Evolutionary conservation across 2,888 invertebrate genomes (phyloP).

Genomic region (Xestia ashworthii): DNA sequence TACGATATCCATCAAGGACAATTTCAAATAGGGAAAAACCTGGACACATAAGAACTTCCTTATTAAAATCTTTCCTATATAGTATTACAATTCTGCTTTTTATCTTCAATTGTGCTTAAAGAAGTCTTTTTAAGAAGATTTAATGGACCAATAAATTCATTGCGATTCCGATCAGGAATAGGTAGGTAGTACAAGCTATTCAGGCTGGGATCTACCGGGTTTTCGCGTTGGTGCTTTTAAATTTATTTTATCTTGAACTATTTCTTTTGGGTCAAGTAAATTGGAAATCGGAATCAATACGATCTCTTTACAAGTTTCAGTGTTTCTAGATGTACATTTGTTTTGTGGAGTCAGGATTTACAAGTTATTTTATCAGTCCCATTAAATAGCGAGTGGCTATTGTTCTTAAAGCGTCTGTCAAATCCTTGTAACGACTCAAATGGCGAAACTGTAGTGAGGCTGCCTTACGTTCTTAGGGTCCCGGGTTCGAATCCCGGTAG

Average conservation of each 20-base stretch:
- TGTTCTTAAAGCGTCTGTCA: background rate
- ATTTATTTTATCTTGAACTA: conserved; percentile 21
- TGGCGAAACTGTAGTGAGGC: too few relatives aligned
- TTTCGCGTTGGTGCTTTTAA: conserved; percentile 35
- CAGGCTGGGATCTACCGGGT: conserved; percentile 25
- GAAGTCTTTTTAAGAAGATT: conserved; percentile 39
- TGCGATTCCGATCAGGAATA: conserved; percentile 26
- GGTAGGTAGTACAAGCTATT: conserved; percentile 26
- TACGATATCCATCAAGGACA: background rate
- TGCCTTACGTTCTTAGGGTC: too few relatives aligned
- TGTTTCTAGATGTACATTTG: background rate
- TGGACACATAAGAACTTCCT: background rate
- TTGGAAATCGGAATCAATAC: background rate
- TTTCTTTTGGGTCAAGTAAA: background rate
- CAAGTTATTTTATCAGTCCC: background rate
- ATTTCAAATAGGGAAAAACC: background rate
- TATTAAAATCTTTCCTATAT: background rate
- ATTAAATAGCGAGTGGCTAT: background rate
- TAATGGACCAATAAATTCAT: conserved; percentile 53
- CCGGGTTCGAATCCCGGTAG: too few relatives aligned
- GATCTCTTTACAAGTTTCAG: background rate
- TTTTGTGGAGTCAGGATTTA: background rate
- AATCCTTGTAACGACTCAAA: too few relatives aligned
- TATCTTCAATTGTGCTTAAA: conserved; percentile 27
- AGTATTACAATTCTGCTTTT: conserved; percentile 10